These are phyloP conservation scores for Thaumetopoea pityocampa DNA, from an alignment of 1,140 invertebrate species.

Conservation along the genomic window DNA sequence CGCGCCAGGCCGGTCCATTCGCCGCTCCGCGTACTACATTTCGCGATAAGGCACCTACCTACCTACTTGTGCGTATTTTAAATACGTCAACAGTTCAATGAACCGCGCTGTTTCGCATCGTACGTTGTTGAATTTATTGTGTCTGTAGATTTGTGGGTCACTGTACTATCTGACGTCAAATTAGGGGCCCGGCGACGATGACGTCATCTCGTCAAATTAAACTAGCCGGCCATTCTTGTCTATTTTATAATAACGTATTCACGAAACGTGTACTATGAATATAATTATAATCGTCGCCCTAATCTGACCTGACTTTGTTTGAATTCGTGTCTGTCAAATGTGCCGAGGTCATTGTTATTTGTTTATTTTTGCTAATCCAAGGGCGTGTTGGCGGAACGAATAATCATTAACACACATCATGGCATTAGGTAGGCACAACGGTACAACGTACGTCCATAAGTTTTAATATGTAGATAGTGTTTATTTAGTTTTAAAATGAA, in stretches of 20 bases:
- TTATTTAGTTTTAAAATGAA: too few relatives aligned
- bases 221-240: conserved; percentile 68
- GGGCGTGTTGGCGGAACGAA: conserved; percentile 30
- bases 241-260: conserved; percentile 52
- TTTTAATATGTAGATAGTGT: too few relatives aligned
- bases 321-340: conserved; percentile 55
- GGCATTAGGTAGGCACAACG: too few relatives aligned
- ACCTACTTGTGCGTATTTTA: conserved; percentile 68
- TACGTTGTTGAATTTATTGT: conserved; percentile 71
- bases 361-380: conserved; percentile 63
- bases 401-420: conserved; percentile 11
- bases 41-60: conserved; percentile 69
- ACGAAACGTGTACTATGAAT: conserved; percentile 57
- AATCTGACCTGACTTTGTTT: conserved; percentile 59
- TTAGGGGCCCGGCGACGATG: conserved; percentile 56
- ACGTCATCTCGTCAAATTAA: conserved; percentile 60
- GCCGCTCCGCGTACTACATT: conserved; percentile 55
- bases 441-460: too few relatives aligned
- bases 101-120: conserved; percentile 62
- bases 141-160: conserved; percentile 74
- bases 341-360: conserved; percentile 69
- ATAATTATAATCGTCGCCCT: conserved; percentile 65
- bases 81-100: conserved; percentile 73
- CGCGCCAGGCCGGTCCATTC: conserved; percentile 48
- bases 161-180: conserved; percentile 62